These are phyloP conservation scores for Himantopus leucocephalus DNA, from an alignment of 2,113 vertebrate genomes.

Conservation along the genomic window DNA sequence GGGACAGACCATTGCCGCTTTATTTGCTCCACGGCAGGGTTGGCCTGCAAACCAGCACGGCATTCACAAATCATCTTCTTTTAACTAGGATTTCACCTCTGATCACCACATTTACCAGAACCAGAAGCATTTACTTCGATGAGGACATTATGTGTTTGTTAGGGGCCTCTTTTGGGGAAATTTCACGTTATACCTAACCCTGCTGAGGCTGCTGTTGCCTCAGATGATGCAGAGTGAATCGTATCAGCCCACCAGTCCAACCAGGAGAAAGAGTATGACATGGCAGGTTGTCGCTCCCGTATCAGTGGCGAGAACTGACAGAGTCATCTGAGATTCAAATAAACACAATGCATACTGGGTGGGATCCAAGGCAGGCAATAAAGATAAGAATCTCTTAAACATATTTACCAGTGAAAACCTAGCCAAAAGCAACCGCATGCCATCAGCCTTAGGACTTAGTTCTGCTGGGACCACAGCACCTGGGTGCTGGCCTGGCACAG, in stretches of 20 bases:
- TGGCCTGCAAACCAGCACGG: neutral
- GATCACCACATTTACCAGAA: neutral
- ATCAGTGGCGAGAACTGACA: neutral
- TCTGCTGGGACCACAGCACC: neutral
- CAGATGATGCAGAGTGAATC: neutral
- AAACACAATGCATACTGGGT: neutral
- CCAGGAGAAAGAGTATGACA: neutral
- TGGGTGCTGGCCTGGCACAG: neutral
- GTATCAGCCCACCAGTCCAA: neutral
- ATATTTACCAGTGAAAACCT: neutral
- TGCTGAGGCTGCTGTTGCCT: neutral
- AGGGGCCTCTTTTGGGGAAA: neutral
- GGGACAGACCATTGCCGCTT: neutral
- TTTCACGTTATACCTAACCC: neutral
- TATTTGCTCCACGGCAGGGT: fast-evolving
- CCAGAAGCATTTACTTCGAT: neutral
- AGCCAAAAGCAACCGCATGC: neutral
- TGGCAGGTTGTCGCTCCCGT: neutral
- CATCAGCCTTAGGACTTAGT: neutral
- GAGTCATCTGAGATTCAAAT: neutral
- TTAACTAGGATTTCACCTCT: neutral
- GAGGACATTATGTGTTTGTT: neutral
- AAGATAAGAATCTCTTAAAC: neutral
- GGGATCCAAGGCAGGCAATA: neutral
- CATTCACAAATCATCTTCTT: neutral